Base-by-base conservation (phyloP, 2,797 vertebrate genomes). In the Carapus acus region DNA sequence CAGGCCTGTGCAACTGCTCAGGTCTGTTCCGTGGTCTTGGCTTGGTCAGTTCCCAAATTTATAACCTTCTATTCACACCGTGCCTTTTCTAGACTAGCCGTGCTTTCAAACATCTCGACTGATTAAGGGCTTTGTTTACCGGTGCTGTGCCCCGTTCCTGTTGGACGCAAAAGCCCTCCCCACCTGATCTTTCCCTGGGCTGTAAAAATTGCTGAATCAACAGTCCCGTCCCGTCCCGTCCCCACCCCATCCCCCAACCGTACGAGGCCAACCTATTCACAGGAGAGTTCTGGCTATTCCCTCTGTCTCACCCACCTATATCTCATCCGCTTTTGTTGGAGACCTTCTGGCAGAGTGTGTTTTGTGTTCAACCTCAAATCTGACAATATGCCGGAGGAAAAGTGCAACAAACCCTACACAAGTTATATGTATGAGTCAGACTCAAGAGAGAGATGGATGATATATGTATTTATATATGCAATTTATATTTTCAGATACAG, bases 381-480 rank as follows among this genome's bases (percentile, higher is more conserved):
- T 14, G 8, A 41, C 47, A 19, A 33, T 1, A 8, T 3, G 21
- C 43, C 2, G 17, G 34, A 52, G 48, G 27, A 45, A 43, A 36
- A 5, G 4, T 13, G 46, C 14, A 23, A 47, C 59, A 6, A 55
- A 27, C 24, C 9, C 24, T 27, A 3, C 14, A 22, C 40, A 21
- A 16, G 5, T 34, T 38, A 58, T 52, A 53, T 42, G 6, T 21
- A 54, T 75, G 78, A 73, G 42, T 33, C 49, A 80, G 69, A 79
- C 49, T 47, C 71, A 67, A 64, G n/a, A 72, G 46, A 65, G 57
- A 76, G 69, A 67, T 76, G 69, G 80, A 80, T 81, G 77, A 86
- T 87, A 86, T 83, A 85, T 74, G 77, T 84, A 82, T 88, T 85
- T 88, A 86, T 88, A 87, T 84, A 85, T 80, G 85, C 74, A 86